These are phyloP conservation scores for Wiebesia pumilae DNA, from an alignment of 1,140 invertebrate species.

Conservation along the genomic window DNA sequence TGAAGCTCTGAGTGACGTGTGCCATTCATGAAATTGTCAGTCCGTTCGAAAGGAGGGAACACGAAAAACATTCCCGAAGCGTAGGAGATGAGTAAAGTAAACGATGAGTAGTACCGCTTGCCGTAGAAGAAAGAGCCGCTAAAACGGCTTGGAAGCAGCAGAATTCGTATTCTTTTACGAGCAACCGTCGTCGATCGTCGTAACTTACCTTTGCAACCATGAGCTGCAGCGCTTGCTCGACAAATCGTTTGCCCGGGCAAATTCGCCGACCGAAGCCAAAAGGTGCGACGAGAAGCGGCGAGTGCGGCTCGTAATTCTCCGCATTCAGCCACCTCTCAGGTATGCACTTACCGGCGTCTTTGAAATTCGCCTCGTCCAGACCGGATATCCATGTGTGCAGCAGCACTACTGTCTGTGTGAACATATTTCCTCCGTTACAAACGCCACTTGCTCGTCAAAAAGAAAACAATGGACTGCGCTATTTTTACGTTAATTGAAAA, in stretches of 20 bases:
- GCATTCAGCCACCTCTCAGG: conserved; percentile 87
- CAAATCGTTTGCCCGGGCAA: conserved; percentile 88
- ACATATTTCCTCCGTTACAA: neutral
- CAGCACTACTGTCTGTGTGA: conserved; percentile 85
- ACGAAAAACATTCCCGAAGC: too few species aligned
- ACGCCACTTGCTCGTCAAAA: neutral
- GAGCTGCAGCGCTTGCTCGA: conserved; percentile 85
- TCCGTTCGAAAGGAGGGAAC: too few species aligned
- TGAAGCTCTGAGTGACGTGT: too few species aligned
- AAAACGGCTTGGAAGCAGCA: neutral
- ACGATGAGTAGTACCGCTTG: too few species aligned
- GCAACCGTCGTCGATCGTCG: too few species aligned
- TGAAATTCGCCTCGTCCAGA: conserved; percentile 85
- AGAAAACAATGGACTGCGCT: neutral
- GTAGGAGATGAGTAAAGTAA: too few species aligned
- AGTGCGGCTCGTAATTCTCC: conserved; percentile 74
- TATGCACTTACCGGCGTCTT: conserved; percentile 82
- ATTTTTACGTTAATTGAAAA: neutral
- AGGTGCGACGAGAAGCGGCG: conserved; percentile 83
- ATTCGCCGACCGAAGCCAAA: conserved; percentile 90
- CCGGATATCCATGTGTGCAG: conserved; percentile 91
- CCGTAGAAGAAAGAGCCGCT: too few species aligned
- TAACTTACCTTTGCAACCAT: conserved; percentile 81
- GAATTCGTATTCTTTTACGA: neutral
- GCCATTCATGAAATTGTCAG: too few species aligned